Percentiles rank a stretch among this genome's conserved stretches.
These are phyloP conservation scores for Halictus quadricinctus DNA, from an alignment of 2,888 invertebrate species.

Conservation along the genomic window DNA sequence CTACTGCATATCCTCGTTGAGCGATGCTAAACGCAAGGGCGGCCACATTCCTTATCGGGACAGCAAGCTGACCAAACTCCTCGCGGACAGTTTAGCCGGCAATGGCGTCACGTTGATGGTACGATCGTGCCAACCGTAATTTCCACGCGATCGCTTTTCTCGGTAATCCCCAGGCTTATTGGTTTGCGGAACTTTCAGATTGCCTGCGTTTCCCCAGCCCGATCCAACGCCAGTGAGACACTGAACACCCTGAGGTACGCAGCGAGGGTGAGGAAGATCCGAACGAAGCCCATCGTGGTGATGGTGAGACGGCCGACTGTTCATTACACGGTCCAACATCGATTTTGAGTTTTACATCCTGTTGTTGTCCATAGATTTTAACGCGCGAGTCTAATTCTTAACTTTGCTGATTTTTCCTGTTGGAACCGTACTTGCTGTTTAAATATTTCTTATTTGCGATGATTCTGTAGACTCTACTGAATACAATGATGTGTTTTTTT, in stretches of 20 bases:
- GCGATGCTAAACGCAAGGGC: constrained; percentile 89
- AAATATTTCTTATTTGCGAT: no score
- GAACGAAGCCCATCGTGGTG: constrained; percentile 95
- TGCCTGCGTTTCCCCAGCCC: constrained; percentile 96
- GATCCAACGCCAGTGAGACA: constrained; percentile 93
- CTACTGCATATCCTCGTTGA: constrained; percentile 96
- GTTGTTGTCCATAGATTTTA: not conserved
- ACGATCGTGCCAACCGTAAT: constrained; percentile 65
- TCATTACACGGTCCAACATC: not conserved
- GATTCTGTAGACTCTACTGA: not conserved
- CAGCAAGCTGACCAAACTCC: constrained; percentile 95
- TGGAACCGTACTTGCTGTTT: no score
- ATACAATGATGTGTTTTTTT: not conserved
- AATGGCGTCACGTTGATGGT: constrained; percentile 98
- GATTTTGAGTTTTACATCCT: not conserved
- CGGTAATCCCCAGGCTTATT: not conserved
- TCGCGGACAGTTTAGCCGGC: constrained; percentile 96
- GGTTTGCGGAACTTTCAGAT: constrained; percentile 86
- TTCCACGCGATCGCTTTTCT: not conserved
- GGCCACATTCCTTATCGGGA: constrained; percentile 97
- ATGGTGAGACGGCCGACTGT: constrained; percentile 86
- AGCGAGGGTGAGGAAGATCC: constrained; percentile 94
- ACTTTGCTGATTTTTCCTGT: not conserved
- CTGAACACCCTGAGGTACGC: constrained; percentile 96
- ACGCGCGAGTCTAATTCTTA: not conserved